phyloP scores from a whole-genome alignment of 2,113 vertebrate genomes.

The Bubo blakistoni region DNA sequence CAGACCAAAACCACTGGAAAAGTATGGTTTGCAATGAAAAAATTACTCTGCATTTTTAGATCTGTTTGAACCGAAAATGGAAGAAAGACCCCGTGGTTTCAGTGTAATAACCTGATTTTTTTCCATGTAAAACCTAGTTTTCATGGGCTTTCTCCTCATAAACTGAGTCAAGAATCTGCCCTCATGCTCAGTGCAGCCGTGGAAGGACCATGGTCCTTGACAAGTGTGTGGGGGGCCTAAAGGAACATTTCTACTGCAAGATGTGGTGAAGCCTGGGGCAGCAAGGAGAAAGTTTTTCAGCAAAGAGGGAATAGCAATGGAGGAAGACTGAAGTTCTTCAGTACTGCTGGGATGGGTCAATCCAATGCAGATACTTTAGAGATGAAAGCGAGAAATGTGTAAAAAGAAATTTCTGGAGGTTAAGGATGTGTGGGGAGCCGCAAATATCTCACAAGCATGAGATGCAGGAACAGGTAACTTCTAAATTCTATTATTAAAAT shows the following conservation, averaged over 20 bases:
- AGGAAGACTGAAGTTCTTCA: background rate
- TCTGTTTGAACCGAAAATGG: background rate
- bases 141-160: background rate
- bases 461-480: background rate
- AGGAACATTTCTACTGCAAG: background rate
- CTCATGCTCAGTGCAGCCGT: background rate
- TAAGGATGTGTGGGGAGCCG: background rate
- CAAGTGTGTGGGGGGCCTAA: accelerated
- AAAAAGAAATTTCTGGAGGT: background rate
- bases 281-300: background rate
- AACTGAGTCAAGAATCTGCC: background rate
- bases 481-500: background rate
- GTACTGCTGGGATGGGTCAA: background rate
- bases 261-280: background rate
- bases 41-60: background rate
- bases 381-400: background rate
- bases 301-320: background rate
- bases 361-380: background rate
- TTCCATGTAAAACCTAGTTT: background rate
- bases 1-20: background rate
- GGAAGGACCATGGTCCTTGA: background rate
- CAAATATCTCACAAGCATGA: background rate
- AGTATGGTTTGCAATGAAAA: background rate
- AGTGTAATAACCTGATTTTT: background rate
- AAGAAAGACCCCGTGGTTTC: background rate